phyloP scores from a whole-genome alignment of 2,113 vertebrate genomes.

The Egretta garzetta region DNA sequence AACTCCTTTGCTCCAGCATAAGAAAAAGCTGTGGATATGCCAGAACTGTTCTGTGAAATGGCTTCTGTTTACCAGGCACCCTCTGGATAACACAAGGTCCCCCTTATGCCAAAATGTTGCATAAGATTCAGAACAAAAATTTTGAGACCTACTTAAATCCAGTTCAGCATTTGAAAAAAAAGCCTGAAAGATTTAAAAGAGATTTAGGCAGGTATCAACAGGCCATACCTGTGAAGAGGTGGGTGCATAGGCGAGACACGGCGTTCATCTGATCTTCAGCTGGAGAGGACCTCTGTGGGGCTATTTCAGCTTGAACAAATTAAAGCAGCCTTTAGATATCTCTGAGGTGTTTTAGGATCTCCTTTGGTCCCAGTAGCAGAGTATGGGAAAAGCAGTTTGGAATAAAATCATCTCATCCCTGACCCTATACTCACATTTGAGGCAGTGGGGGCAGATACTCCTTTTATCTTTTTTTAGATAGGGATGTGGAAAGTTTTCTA shows the following conservation, averaged over 20 bases:
- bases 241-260: neutral
- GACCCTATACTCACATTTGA: neutral
- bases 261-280: neutral
- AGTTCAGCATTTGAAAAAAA: neutral
- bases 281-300: neutral
- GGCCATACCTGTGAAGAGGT: neutral
- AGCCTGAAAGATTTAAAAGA: neutral
- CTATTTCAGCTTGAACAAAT: neutral
- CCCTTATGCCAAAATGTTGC: neutral
- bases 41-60: neutral
- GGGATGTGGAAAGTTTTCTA: neutral
- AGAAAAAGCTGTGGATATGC: neutral
- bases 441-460: neutral
- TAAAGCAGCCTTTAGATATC: neutral
- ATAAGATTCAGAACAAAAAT: neutral
- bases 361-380: neutral
- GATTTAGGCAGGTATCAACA: neutral
- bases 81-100: neutral
- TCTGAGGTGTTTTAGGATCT: neutral
- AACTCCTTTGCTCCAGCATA: neutral
- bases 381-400: neutral
- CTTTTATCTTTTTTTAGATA: neutral
- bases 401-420: neutral
- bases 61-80: neutral
- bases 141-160: neutral